Conservation (phyloP, 1,140 invertebrate species). For the Aphelenchoides fujianensis region DNA sequence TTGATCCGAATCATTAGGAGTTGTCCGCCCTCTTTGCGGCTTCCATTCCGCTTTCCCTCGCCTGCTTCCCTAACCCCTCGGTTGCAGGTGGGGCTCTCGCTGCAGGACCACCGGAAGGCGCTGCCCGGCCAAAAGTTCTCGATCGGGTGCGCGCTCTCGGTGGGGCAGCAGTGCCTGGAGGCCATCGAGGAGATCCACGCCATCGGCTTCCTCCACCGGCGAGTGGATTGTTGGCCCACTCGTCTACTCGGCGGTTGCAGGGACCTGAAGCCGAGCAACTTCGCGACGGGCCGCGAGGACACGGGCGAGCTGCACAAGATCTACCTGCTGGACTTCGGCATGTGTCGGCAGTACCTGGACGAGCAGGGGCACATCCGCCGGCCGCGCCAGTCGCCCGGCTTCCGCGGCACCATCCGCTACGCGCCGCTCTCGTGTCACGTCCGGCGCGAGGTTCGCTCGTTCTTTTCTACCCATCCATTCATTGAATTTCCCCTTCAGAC, state of each 20-base stretch:
- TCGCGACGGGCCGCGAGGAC: constrained; percentile 37
- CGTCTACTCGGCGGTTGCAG: constrained; percentile 54
- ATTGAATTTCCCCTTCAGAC: too few relatives aligned
- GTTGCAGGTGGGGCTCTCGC: neutral
- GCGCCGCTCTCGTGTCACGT: constrained; percentile 45
- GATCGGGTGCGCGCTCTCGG: constrained; percentile 37
- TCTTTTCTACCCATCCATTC: too few relatives aligned
- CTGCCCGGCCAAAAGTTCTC: constrained; percentile 28
- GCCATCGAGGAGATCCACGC: constrained; percentile 45
- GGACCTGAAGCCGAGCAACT: constrained; percentile 45
- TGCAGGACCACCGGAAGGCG: constrained; percentile 23
- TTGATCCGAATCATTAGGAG: constrained; percentile 28
- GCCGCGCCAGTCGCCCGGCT: constrained; percentile 37
- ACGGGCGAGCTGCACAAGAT: constrained; percentile 31
- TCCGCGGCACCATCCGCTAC: constrained; percentile 50
- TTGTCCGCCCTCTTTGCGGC: too few relatives aligned
- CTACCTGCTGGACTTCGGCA: constrained; percentile 59
- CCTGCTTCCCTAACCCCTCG: too few relatives aligned
- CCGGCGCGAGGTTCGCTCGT: constrained; percentile 32
- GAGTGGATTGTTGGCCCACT: constrained; percentile 56
- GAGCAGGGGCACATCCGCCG: constrained; percentile 45
- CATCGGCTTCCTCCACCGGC: constrained; percentile 55
- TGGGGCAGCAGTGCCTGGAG: constrained; percentile 48
- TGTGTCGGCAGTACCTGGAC: constrained; percentile 55
- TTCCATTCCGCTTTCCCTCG: too few relatives aligned